phyloP scores from a whole-genome alignment of 2,113 vertebrate species.

The Anthoscopus minutus region DNA sequence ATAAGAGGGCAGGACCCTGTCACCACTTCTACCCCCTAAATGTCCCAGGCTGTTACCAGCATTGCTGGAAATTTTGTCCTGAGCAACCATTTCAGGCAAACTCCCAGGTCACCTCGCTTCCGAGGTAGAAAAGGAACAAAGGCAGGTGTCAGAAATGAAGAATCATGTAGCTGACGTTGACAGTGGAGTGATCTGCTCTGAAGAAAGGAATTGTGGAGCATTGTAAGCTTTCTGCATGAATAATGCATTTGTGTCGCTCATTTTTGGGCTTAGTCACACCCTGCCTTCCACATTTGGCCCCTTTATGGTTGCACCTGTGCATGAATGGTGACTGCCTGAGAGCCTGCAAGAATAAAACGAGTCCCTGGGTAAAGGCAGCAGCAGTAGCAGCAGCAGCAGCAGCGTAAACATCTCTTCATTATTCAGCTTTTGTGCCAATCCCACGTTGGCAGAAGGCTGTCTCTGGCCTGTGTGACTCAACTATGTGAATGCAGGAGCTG shows the following conservation, averaged over 20 bases:
- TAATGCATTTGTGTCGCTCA: conserved; percentile 43
- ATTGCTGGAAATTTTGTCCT: not conserved
- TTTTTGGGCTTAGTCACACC: conserved; percentile 59
- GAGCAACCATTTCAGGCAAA: not conserved
- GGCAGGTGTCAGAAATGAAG: conserved; percentile 44
- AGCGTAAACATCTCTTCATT: not conserved
- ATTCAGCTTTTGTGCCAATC: conserved; percentile 27
- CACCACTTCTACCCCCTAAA: not conserved
- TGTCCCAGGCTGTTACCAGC: not conserved
- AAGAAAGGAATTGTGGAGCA: conserved; percentile 10
- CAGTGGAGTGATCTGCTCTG: not conserved
- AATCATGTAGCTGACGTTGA: not conserved
- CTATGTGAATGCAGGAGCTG: not conserved
- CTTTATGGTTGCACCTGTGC: conserved; percentile 54
- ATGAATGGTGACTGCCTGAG: conserved; percentile 42
- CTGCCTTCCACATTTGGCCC: conserved; percentile 53
- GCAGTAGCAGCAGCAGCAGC: not conserved
- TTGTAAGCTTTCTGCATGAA: conserved; percentile 40
- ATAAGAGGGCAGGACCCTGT: not conserved
- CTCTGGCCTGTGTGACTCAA: conserved; percentile 4
- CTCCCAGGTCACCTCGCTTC: not conserved
- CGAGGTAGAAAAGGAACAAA: conserved; percentile 4
- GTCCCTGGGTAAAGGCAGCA: not conserved
- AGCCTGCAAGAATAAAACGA: not conserved
- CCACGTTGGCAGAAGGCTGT: not conserved